Conservation (phyloP, 2,888 invertebrate genomes). For the Atherix ibis region DNA sequence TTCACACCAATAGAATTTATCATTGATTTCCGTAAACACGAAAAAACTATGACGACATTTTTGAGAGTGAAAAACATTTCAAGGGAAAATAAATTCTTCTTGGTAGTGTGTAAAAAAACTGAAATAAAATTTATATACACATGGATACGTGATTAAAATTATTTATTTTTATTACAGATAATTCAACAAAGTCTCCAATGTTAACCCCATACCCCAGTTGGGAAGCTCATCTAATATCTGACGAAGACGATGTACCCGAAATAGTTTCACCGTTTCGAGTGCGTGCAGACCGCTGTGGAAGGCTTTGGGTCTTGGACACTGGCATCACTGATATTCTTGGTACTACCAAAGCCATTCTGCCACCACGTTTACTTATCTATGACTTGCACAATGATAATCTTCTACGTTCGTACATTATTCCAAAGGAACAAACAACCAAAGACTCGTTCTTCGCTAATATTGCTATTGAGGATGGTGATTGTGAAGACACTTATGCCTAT, state of each 20-base stretch:
- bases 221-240: conserved; percentile 50
- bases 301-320: conserved; percentile 66
- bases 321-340: conserved; percentile 46
- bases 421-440: conserved; percentile 45
- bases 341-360: conserved; percentile 35
- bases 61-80: not conserved
- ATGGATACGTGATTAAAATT: no score
- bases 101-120: no score
- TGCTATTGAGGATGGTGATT: conserved; percentile 57
- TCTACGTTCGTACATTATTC: conserved; percentile 48
- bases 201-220: conserved; percentile 66
- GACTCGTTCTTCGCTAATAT: conserved; percentile 61
- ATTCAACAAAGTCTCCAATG: conserved; percentile 45
- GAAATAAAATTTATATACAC: no score
- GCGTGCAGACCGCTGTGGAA: conserved; percentile 56
- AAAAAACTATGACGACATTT: not conserved
- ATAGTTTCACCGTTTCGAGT: conserved; percentile 59
- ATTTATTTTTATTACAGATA: conserved; percentile 38
- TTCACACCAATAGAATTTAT: no score
- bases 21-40: not conserved
- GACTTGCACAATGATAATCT: conserved; percentile 54
- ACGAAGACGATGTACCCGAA: conserved; percentile 40
- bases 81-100: no score
- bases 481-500: conserved; percentile 56
- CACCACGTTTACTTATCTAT: conserved; percentile 52